Evolutionary conservation across 1,140 invertebrate genomes (phyloP).

Genomic region (Daktulosphaira vitifoliae): DNA sequence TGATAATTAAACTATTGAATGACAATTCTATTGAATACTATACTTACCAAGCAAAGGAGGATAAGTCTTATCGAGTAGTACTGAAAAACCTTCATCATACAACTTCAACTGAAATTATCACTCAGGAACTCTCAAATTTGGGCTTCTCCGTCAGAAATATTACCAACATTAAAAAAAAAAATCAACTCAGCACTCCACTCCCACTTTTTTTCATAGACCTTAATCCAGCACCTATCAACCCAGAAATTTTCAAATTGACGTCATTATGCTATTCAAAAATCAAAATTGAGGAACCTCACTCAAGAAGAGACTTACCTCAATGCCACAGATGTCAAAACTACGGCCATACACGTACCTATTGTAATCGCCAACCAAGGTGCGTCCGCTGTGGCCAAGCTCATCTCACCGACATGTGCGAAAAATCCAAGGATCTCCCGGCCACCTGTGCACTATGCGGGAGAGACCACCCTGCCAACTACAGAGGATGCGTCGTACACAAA

Average conservation of each 20-base stretch:
- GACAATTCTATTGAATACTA: conserved; percentile 27
- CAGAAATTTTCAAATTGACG: conserved; percentile 34
- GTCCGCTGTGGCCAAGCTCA: conserved; percentile 43
- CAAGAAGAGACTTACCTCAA: conserved; percentile 39
- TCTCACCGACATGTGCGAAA: conserved; percentile 42
- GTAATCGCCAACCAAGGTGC: conserved; percentile 39
- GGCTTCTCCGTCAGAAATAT: conserved; percentile 12
- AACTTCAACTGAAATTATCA: conserved; percentile 9
- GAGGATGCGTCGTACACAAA: neutral
- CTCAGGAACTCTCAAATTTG: neutral
- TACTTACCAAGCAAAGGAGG: conserved; percentile 41
- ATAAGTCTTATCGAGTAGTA: conserved; percentile 36
- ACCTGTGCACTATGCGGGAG: conserved; percentile 37
- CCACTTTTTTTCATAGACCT: conserved; percentile 42
- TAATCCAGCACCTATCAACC: conserved; percentile 41
- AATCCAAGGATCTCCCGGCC: conserved; percentile 39
- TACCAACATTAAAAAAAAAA: conserved; percentile 30
- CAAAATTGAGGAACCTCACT: conserved; percentile 40
- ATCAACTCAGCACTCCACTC: conserved; percentile 39
- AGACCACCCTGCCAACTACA: neutral
- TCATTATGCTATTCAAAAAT: conserved; percentile 39
- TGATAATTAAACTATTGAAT: conserved; percentile 5
- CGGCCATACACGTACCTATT: conserved; percentile 37
- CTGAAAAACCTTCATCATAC: conserved; percentile 23
- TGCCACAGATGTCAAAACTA: conserved; percentile 41